These are phyloP conservation scores for Pipa parva DNA, from an alignment of 2,113 vertebrate genomes.

Conservation along the genomic window DNA sequence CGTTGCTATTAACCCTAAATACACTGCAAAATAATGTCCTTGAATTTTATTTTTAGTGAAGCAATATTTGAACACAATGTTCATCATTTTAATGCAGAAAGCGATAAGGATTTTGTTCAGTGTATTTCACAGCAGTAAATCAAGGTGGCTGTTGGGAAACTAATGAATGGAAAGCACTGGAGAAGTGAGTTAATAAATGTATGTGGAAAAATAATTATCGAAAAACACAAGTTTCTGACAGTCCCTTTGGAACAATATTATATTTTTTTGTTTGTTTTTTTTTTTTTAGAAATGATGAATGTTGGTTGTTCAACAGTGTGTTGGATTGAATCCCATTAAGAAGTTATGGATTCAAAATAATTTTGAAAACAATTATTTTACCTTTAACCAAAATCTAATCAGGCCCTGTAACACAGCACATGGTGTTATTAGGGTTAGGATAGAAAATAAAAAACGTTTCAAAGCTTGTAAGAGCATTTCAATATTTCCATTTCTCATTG, in stretches of 20 bases:
- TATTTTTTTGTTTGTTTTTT: no score
- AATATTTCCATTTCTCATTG: no score
- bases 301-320: not conserved
- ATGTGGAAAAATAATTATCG: not conserved
- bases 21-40: no score
- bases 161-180: not conserved
- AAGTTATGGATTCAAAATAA: not conserved
- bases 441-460: no score
- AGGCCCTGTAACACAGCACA: not conserved
- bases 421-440: no score
- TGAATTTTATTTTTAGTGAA: no score
- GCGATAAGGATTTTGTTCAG: no score
- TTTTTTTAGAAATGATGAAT: slow-evolving; percentile 6
- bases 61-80: no score
- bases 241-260: not conserved
- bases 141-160: not conserved
- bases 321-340: not conserved
- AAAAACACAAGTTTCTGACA: not conserved
- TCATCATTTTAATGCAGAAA: no score
- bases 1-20: no score
- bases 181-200: slow-evolving; percentile 16
- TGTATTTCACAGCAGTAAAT: no score
- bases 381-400: not conserved
- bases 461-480: no score
- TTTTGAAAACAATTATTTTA: not conserved